These are phyloP conservation scores for Bombus pascuorum DNA, from an alignment of 1,140 invertebrate species.

Conservation along the genomic window DNA sequence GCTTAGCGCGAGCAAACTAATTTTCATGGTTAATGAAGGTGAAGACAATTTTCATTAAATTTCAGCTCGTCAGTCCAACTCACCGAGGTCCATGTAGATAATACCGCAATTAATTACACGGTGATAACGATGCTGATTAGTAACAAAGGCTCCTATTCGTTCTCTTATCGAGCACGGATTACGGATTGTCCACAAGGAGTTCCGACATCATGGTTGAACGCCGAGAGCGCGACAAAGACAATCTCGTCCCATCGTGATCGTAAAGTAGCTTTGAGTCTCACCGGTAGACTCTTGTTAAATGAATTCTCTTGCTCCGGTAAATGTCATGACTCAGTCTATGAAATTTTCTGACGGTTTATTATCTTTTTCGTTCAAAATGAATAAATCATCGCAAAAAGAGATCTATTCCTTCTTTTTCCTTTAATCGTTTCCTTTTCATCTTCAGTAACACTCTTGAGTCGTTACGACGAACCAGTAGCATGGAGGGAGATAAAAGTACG, in stretches of 20 bases:
- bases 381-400: slow-evolving; percentile 1
- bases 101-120: slow-evolving; percentile 74
- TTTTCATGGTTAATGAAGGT: not conserved
- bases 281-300: slow-evolving; percentile 69
- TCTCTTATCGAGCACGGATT: slow-evolving; percentile 76
- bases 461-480: slow-evolving; percentile 76
- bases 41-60: slow-evolving; percentile 4
- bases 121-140: slow-evolving; percentile 77
- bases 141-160: slow-evolving; percentile 77
- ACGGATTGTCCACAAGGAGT: slow-evolving; percentile 78
- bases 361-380: not conserved
- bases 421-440: not conserved
- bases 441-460: slow-evolving; percentile 77
- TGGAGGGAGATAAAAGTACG: slow-evolving; percentile 76
- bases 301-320: slow-evolving; percentile 78
- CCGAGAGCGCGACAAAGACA: slow-evolving; percentile 70
- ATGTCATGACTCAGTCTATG: not conserved
- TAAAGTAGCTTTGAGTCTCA: slow-evolving; percentile 76
- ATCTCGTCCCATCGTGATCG: slow-evolving; percentile 79
- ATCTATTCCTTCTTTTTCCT: no score
- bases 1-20: not conserved
- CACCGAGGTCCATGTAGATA: slow-evolving; percentile 79
- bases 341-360: not conserved
- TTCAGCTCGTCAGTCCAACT: slow-evolving; percentile 74
- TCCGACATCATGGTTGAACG: slow-evolving; percentile 76